phyloP scores from a whole-genome alignment of 1,140 invertebrate genomes.

The Diachasma alloeum region DNA sequence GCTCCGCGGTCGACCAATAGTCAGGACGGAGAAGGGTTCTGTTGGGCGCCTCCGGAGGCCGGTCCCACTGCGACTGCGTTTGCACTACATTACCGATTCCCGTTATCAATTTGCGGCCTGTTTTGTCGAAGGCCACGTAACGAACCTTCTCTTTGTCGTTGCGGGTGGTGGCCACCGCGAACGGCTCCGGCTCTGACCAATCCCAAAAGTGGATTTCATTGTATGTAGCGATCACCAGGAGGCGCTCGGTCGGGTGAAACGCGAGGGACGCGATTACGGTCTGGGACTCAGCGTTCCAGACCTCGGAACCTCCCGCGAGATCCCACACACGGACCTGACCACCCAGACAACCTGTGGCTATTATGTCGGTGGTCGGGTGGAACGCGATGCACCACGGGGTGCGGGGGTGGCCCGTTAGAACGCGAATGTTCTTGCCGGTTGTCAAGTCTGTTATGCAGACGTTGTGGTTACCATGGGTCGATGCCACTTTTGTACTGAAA shows the following conservation, averaged over 20 bases:
- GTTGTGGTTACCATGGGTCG: constrained; percentile 91
- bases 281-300: constrained; percentile 77
- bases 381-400: constrained; percentile 93
- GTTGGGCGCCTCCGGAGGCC: constrained; percentile 51
- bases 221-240: constrained; percentile 85
- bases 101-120: constrained; percentile 84
- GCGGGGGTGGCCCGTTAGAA: constrained; percentile 84
- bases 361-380: constrained; percentile 85
- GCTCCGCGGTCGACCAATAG: not conserved
- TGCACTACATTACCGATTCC: constrained; percentile 78
- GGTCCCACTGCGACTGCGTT: constrained; percentile 65
- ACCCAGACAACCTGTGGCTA: constrained; percentile 88
- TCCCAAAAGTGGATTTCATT: constrained; percentile 92
- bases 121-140: constrained; percentile 85
- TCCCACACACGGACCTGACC: constrained; percentile 94
- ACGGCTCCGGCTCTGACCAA: constrained; percentile 82
- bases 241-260: constrained; percentile 84
- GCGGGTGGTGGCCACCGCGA: constrained; percentile 74
- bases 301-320: constrained; percentile 84
- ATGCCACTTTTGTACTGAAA: constrained; percentile 81
- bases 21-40: constrained; percentile 40
- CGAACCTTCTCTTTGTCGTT: constrained; percentile 81
- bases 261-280: constrained; percentile 85
- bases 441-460: constrained; percentile 87
- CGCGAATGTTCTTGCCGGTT: constrained; percentile 82